Base-by-base conservation (phyloP, 2,888 invertebrate genomes). In the Aspidiotus rigidus region DNA sequence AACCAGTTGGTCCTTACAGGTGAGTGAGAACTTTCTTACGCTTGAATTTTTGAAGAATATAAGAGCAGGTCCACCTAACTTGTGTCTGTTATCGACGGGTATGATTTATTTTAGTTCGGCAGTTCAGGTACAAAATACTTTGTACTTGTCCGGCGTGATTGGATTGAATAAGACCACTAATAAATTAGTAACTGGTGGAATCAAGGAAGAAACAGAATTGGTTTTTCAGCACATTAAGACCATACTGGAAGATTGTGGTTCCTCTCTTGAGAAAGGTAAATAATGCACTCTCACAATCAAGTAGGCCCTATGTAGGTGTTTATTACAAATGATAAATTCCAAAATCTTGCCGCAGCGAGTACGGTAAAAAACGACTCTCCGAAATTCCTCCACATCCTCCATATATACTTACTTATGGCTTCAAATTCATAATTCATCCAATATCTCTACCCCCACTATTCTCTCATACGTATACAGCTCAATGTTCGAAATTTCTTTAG, bases 1-100 rank as follows among this genome's bases (percentile, higher is more conserved):
- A 60, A 40, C 69, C 69, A 5, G 40, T 69, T 7, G 69, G 62
- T 17, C 54, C 69, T 17, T 69, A 69, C 69, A 69, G 69, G 69
- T 69, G 53, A 62, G 40, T 60, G n/a, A n/a, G n/a, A 61, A 61
- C 42, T 16, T 61, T 44, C 40, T 61, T 61, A 41, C 42, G 10
- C 44, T 17, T 61, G 3, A 61, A 10, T 61, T 7, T 5, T 8
- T 13, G 13, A n/a, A n/a, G 53, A n/a, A n/a, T 53, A 15, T 53
- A 13, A 53, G 53, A 49, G 49, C 49, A 3, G 6, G 6, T n/a
- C n/a, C n/a, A n/a, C n/a, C n/a, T 49, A 49, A 49, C 57, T 57
- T 57, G 13, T 57, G 17, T 11, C 11, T 57, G 16, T 11, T 57
- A 17, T 15, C 17, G 17, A 10, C 17, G 57, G 2, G 16, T 16